phyloP scores from a whole-genome alignment of 2,888 invertebrate species.

The Yponomeuta plumbellus region DNA sequence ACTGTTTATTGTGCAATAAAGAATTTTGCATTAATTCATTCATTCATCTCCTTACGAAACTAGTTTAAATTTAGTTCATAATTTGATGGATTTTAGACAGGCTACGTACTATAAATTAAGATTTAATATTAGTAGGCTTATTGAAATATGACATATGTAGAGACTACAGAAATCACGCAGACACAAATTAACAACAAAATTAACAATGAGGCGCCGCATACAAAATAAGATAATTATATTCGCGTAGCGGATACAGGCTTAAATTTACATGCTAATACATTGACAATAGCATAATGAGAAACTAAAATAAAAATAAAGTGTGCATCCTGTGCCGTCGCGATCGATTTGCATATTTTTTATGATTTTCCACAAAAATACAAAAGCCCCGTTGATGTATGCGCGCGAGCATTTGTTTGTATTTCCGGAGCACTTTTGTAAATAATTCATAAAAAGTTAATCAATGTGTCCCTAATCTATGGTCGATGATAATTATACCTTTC shows the following conservation, averaged over 20 bases:
- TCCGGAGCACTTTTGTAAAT: slow-evolving; percentile 58
- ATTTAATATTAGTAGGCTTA: too few relatives aligned
- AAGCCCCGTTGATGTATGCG: slow-evolving; percentile 53
- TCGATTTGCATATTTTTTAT: slow-evolving; percentile 76
- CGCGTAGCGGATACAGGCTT: slow-evolving; percentile 60
- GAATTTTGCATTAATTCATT: too few relatives aligned
- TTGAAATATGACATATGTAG: too few relatives aligned
- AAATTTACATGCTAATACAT: slow-evolving; percentile 72
- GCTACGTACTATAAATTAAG: too few relatives aligned
- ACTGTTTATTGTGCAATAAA: too few relatives aligned
- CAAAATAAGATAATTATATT: slow-evolving; percentile 63
- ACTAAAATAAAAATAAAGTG: slow-evolving; percentile 48
- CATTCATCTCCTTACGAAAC: too few relatives aligned
- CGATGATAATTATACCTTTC: slow-evolving; percentile 45
- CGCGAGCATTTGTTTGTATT: slow-evolving; percentile 60
- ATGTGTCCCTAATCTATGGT: slow-evolving; percentile 52
- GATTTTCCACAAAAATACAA: slow-evolving; percentile 67
- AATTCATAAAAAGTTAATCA: slow-evolving; percentile 69
- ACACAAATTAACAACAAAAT: too few relatives aligned
- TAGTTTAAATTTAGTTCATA: too few relatives aligned
- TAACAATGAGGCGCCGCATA: slow-evolving; percentile 41
- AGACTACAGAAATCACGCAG: too few relatives aligned
- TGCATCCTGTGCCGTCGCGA: slow-evolving; percentile 62
- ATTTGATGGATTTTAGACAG: too few relatives aligned
- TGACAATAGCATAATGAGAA: slow-evolving; percentile 44